These are phyloP conservation scores for Cyanoliseus patagonus DNA, from an alignment of 2,113 vertebrate species.

Conservation along the genomic window DNA sequence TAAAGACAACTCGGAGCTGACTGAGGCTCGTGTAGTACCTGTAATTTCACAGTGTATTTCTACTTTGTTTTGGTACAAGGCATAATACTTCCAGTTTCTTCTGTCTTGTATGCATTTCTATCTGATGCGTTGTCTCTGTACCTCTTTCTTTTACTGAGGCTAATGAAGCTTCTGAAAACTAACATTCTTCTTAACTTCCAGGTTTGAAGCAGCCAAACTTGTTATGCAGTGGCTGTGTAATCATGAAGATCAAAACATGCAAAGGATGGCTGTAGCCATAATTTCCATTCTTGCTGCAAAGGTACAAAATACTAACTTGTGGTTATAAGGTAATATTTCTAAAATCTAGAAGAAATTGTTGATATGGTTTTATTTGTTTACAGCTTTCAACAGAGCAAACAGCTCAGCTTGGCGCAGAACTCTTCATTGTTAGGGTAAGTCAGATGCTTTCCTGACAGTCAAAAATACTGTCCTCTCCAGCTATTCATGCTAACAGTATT, in stretches of 20 bases:
- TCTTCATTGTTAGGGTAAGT: constrained; percentile 95
- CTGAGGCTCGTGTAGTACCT: not conserved
- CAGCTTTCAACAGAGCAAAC: constrained; percentile 98
- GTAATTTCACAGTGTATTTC: not conserved
- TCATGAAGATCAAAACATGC: constrained; percentile 99
- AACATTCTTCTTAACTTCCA: constrained; percentile 58
- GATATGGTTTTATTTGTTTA: constrained; percentile 34
- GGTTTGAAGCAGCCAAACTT: constrained; percentile 97
- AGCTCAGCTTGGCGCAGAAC: constrained; percentile 93
- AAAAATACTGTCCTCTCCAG: not conserved
- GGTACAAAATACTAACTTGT: constrained; percentile 72
- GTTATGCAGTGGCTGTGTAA: constrained; percentile 99
- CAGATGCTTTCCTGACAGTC: not conserved
- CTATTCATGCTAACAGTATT: not conserved
- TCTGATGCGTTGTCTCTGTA: not conserved
- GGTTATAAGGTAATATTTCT: not conserved
- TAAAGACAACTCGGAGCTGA: not conserved
- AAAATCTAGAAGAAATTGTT: not conserved
- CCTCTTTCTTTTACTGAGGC: not conserved
- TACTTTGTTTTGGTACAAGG: not conserved
- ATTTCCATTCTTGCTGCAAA: constrained; percentile 98
- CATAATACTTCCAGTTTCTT: not conserved
- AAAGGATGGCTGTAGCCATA: constrained; percentile 98
- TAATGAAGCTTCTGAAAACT: not conserved
- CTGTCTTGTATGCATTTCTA: not conserved